Conservation (phyloP, 1,140 invertebrate species). For the Pemphigus obesinymphae region DNA sequence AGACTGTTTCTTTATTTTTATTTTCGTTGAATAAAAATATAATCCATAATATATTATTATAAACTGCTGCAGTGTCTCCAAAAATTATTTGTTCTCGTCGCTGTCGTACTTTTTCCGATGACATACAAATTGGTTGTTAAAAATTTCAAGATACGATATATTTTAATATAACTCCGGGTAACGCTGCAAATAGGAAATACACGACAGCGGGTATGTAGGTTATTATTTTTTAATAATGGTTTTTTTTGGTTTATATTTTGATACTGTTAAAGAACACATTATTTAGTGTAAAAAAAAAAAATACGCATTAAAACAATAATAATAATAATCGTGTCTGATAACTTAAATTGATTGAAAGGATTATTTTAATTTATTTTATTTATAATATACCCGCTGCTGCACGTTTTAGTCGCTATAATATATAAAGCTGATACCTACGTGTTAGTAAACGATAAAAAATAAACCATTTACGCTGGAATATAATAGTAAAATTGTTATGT, state of each 20-base stretch:
- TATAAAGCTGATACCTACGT: not conserved
- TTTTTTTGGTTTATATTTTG: too few species aligned
- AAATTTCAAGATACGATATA: not conserved
- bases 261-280: not conserved
- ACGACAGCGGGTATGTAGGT: too few species aligned
- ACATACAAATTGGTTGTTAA: not conserved
- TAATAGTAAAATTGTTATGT: too few species aligned
- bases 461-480: not conserved
- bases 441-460: not conserved
- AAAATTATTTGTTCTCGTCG: not conserved
- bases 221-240: too few species aligned
- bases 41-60: not conserved
- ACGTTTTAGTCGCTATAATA: not conserved
- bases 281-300: not conserved
- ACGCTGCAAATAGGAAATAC: too few species aligned
- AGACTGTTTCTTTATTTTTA: not conserved
- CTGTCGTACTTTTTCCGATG: not conserved
- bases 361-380: not conserved
- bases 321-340: not conserved
- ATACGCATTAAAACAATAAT: not conserved
- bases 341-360: not conserved
- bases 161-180: too few species aligned
- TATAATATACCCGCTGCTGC: not conserved
- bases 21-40: not conserved
- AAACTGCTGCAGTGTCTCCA: not conserved